Conservation (phyloP, 2,888 invertebrate genomes). For the Hydriomena furcata region DNA sequence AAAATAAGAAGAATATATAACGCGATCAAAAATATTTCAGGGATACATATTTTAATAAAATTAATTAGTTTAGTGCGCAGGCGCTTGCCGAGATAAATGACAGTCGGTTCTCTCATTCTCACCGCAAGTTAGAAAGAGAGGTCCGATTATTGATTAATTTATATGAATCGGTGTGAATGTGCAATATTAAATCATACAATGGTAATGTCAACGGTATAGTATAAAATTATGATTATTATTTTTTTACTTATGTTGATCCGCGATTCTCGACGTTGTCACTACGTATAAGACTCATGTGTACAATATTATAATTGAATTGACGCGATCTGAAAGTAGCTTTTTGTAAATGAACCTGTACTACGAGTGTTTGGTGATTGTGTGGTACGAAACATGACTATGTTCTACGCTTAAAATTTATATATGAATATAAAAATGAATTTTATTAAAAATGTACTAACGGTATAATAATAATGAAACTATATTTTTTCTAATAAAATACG, state of each 20-base stretch:
- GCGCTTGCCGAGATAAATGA: not conserved
- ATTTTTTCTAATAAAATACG: conserved; percentile 66
- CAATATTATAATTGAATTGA: conserved; percentile 15
- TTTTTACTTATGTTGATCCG: conserved; percentile 10
- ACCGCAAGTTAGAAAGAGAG: not conserved
- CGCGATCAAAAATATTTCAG: not conserved
- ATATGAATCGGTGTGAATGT: not conserved
- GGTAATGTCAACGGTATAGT: not conserved
- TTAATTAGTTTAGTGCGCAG: not conserved
- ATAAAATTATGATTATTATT: not conserved
- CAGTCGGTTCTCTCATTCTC: not conserved
- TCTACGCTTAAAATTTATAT: conserved; percentile 53
- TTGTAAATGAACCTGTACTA: conserved; percentile 47
- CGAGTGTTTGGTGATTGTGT: conserved; percentile 42
- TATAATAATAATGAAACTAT: conserved; percentile 39
- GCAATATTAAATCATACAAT: not conserved
- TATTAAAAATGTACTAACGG: conserved; percentile 48
- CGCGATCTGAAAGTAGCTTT: conserved; percentile 21
- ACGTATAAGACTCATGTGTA: conserved; percentile 18
- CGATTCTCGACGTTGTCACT: not conserved
- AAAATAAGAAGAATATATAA: not conserved
- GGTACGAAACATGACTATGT: conserved; percentile 49
- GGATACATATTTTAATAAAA: not conserved
- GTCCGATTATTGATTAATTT: not conserved
- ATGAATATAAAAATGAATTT: conserved; percentile 60